A percentile compares a stretch with the other conserved stretches of the same genome.
Evolutionary conservation across 92 coral and sea anemone genomes (phyloP).

Genomic region (Epizoanthus stellaris): DNA sequence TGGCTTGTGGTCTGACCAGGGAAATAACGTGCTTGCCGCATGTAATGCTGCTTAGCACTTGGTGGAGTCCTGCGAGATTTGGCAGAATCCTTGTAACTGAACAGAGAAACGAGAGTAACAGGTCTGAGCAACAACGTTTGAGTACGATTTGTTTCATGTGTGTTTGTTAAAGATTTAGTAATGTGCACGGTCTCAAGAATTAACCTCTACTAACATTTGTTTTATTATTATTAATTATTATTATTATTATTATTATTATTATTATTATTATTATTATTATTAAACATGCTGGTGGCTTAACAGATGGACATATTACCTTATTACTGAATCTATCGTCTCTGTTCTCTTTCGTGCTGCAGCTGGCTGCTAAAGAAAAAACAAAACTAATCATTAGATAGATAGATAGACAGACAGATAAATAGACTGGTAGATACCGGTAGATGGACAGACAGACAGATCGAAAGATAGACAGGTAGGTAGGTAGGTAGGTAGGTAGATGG

Average conservation of each 20-base stretch:
- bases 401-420: too few species aligned
- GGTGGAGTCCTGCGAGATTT: slow-evolving; percentile 84
- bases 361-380: slow-evolving; percentile 53
- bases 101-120: neutral
- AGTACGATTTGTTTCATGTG: neutral
- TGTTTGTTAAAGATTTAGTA: neutral
- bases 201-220: too few species aligned
- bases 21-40: slow-evolving; percentile 95
- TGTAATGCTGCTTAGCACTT: slow-evolving; percentile 95
- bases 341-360: slow-evolving; percentile 62
- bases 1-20: slow-evolving; percentile 85
- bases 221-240: too few species aligned
- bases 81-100: slow-evolving; percentile 62
- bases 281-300: neutral
- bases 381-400: too few species aligned
- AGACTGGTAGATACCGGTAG: too few species aligned
- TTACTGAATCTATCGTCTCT: slow-evolving; percentile 75
- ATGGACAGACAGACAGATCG: too few species aligned
- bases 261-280: neutral
- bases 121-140: neutral
- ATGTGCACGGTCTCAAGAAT: neutral
- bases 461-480: too few species aligned
- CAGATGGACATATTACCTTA: slow-evolving; percentile 54
- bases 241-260: neutral
- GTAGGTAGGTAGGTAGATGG: too few species aligned